phyloP scores from a whole-genome alignment of 2,888 invertebrate species.

The Pardosa pseudoannulata region DNA sequence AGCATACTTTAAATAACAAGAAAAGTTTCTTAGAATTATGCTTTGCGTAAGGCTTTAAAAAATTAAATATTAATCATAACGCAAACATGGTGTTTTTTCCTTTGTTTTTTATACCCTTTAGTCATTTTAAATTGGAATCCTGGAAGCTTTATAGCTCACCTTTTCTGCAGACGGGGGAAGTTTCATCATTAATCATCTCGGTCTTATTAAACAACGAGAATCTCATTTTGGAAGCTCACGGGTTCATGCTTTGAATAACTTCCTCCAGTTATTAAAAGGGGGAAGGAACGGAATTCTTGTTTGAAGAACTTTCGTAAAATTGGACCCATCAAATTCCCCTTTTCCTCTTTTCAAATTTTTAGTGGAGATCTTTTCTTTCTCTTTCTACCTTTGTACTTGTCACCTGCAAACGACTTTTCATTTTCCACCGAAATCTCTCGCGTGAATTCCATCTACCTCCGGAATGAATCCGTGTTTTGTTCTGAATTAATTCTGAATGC shows the following conservation, averaged over 20 bases:
- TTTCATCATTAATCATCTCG: not conserved
- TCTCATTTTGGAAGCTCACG: not conserved
- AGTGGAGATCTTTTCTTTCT: too few species aligned
- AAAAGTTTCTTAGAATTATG: too few species aligned
- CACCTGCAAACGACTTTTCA: slow-evolving; percentile 13
- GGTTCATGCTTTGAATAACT: slow-evolving; percentile 13
- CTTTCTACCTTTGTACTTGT: not conserved
- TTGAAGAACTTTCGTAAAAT: not conserved
- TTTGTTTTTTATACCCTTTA: too few species aligned
- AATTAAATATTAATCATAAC: too few species aligned
- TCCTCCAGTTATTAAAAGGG: not conserved
- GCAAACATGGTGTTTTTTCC: too few species aligned
- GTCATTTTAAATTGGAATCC: too few species aligned
- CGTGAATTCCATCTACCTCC: too few species aligned
- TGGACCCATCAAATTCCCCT: not conserved
- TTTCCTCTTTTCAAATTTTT: not conserved
- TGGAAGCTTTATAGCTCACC: too few species aligned
- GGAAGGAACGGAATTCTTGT: not conserved
- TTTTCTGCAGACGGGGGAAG: too few species aligned
- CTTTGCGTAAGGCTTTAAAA: too few species aligned
- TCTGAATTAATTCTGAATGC: not conserved
- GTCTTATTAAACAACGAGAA: not conserved
- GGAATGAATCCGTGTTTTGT: not conserved
- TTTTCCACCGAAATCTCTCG: not conserved
- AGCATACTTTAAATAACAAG: too few species aligned